phyloP scores from a whole-genome alignment of 2,888 invertebrate species.

The Proisotoma minuta region DNA sequence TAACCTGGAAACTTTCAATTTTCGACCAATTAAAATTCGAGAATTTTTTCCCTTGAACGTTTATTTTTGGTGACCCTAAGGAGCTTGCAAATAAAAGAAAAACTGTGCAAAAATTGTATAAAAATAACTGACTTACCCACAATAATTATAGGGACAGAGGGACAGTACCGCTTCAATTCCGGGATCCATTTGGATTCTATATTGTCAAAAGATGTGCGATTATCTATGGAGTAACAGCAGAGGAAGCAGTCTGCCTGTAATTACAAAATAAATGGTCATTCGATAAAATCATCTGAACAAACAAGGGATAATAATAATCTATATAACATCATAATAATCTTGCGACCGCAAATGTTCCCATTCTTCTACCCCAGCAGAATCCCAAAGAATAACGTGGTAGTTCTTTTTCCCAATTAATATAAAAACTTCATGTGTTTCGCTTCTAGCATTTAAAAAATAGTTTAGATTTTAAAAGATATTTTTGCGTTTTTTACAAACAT shows the following conservation, averaged over 20 bases:
- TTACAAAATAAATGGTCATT: not conserved
- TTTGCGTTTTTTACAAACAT: conserved; percentile 15
- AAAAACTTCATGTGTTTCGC: conserved; percentile 24
- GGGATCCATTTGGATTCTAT: conserved; percentile 79
- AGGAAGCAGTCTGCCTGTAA: conserved; percentile 79
- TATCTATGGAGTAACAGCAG: conserved; percentile 76
- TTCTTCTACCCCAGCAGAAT: conserved; percentile 84
- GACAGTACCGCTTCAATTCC: conserved; percentile 73
- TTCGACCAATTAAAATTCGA: no score
- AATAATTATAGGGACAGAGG: conserved; percentile 72
- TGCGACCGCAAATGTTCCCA: conserved; percentile 80
- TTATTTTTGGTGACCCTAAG: no score
- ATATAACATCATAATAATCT: conserved; percentile 77
- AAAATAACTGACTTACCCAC: conserved; percentile 61
- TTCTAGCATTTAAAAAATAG: no score
- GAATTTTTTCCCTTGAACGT: no score
- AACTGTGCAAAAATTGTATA: not conserved
- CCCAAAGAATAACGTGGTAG: conserved; percentile 61
- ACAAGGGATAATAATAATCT: conserved; percentile 26
- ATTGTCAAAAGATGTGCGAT: conserved; percentile 73
- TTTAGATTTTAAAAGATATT: not conserved
- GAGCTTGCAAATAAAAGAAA: not conserved
- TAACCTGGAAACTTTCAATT: no score
- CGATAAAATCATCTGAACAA: not conserved
- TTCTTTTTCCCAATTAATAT: conserved; percentile 10